These are phyloP conservation scores for Standfussiana lucernea DNA, from an alignment of 2,888 invertebrate genomes.

Conservation along the genomic window DNA sequence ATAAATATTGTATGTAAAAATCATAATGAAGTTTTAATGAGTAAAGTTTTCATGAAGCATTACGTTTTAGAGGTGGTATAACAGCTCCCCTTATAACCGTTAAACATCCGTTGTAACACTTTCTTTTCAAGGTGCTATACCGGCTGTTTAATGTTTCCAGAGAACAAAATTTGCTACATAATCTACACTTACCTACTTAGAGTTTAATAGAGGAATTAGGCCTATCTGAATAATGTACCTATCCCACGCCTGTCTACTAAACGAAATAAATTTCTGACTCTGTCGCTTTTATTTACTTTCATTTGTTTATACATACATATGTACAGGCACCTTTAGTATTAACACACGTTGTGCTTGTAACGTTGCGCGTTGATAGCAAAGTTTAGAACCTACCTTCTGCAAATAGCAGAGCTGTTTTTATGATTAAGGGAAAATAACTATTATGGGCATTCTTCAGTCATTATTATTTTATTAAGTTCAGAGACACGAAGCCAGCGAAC, in stretches of 20 bases:
- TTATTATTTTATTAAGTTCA: constrained; percentile 80
- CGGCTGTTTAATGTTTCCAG: neutral
- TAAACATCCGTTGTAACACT: neutral
- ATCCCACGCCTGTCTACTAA: neutral
- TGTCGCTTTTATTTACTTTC: neutral
- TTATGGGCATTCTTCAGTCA: constrained; percentile 75
- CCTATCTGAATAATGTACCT: neutral
- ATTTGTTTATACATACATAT: neutral
- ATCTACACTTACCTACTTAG: too few species aligned
- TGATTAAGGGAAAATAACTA: constrained; percentile 72
- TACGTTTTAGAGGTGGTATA: neutral
- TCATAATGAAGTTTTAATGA: too few species aligned
- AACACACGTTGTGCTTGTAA: constrained; percentile 12
- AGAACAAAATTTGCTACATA: neutral
- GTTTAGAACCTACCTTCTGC: neutral
- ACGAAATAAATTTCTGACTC: neutral
- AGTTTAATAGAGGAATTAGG: neutral
- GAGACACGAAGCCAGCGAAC: constrained; percentile 78
- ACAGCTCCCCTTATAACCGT: neutral
- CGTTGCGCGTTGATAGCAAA: constrained; percentile 5
- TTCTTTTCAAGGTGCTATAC: neutral
- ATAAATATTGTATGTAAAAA: neutral
- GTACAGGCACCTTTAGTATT: neutral
- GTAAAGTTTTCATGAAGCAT: neutral
- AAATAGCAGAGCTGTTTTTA: constrained; percentile 62